Percentiles rank a stretch among this genome's conserved stretches.
phyloP scores from a whole-genome alignment of 2,888 invertebrate species.

The Drosophila anomelani region DNA sequence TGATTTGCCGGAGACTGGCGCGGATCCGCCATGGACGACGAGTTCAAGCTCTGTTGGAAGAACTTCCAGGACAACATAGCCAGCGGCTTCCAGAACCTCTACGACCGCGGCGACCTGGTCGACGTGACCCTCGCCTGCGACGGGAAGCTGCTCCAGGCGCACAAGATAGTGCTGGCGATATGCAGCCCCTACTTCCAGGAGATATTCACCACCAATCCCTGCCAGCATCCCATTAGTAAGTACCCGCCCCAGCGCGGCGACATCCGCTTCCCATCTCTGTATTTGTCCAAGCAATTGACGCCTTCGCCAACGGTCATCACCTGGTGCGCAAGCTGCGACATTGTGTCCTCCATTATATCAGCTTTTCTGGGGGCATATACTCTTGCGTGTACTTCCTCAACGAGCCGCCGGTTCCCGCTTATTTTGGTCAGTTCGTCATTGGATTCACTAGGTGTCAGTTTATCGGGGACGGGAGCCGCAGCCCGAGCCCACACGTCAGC shows the following conservation, averaged over 20 bases:
- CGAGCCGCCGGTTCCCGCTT: slow-evolving; percentile 1
- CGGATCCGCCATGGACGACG: slow-evolving; percentile 82
- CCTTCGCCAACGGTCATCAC: not conserved
- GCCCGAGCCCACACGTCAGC: slow-evolving; percentile 51
- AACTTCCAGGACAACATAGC: slow-evolving; percentile 85
- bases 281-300: slow-evolving; percentile 54
- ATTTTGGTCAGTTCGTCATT: slow-evolving; percentile 25
- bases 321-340: slow-evolving; percentile 2
- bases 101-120: slow-evolving; percentile 85
- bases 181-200: slow-evolving; percentile 86
- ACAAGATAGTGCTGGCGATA: slow-evolving; percentile 86
- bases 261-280: slow-evolving; percentile 12
- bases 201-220: slow-evolving; percentile 85
- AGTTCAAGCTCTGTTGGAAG: slow-evolving; percentile 85
- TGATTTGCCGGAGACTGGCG: slow-evolving; percentile 12
- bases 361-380: not conserved
- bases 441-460: slow-evolving; percentile 47
- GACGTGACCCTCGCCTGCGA: slow-evolving; percentile 86
- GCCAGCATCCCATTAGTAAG: slow-evolving; percentile 85
- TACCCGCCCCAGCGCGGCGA: slow-evolving; percentile 44
- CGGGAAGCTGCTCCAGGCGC: slow-evolving; percentile 85
- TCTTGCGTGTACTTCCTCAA: not conserved
- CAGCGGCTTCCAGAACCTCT: slow-evolving; percentile 84
- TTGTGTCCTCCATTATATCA: not conserved
- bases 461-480: slow-evolving; percentile 49